phyloP scores from a whole-genome alignment of 1,140 invertebrate species.

The Ceratina australensis region DNA sequence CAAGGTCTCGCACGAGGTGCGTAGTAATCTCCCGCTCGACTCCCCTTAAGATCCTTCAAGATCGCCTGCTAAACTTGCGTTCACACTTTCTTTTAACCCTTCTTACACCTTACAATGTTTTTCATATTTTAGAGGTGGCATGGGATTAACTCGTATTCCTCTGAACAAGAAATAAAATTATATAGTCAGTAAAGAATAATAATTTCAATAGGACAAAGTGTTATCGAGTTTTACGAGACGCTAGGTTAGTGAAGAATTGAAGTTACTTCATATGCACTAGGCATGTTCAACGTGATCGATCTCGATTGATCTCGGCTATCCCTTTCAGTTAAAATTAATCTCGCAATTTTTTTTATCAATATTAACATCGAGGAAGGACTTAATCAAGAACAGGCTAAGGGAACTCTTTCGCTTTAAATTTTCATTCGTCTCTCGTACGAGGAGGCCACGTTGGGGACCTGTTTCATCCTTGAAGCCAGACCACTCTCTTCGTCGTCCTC shows the following conservation, averaged over 20 bases:
- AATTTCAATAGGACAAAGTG: no score
- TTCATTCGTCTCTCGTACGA: conserved; percentile 69
- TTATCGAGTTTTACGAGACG: no score
- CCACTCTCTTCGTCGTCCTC: conserved; percentile 69
- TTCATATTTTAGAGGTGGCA: conserved; percentile 36
- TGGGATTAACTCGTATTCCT: conserved; percentile 17
- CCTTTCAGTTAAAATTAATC: no score
- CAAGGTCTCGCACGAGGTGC: conserved; percentile 59
- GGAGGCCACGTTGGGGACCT: conserved; percentile 65
- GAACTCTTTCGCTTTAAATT: conserved; percentile 66
- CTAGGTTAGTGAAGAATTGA: neutral
- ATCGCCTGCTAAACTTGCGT: conserved; percentile 51
- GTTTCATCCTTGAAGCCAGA: conserved; percentile 69
- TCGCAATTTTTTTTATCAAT: conserved; percentile 37
- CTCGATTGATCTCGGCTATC: no score
- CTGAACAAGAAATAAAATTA: conserved; percentile 14
- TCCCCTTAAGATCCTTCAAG: conserved; percentile 41
- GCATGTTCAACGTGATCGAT: no score
- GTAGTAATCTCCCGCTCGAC: conserved; percentile 65
- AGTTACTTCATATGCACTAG: no score
- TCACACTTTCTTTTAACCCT: conserved; percentile 64
- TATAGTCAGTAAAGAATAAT: no score
- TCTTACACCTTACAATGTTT: conserved; percentile 25
- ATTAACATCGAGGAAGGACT: conserved; percentile 40
- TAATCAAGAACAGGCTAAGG: conserved; percentile 21